Evolutionary conservation across 2,797 vertebrate genomes (phyloP).

Genomic region (Syndactyla subalaris): DNA sequence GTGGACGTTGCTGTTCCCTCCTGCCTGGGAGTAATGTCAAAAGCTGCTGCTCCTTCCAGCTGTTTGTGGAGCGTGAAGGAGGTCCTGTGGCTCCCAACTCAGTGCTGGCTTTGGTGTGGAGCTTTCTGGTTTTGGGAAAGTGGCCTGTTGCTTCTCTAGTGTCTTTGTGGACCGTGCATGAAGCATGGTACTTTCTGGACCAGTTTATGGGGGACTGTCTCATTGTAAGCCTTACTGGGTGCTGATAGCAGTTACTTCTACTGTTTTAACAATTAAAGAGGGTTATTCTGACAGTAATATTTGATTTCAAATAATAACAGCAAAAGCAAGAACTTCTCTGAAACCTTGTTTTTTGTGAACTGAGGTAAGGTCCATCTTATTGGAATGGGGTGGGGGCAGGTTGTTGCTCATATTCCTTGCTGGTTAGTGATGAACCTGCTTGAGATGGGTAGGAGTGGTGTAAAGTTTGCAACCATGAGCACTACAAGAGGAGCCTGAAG

Average conservation of each 20-base stretch:
- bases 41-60: background rate
- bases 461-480: too few species aligned
- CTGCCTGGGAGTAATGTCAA: background rate
- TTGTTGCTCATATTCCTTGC: background rate
- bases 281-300: background rate
- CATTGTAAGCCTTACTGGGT: background rate
- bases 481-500: background rate
- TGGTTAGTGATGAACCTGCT: background rate
- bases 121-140: background rate
- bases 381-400: background rate
- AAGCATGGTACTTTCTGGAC: background rate
- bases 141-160: background rate
- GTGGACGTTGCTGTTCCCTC: background rate
- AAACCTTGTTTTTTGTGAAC: background rate
- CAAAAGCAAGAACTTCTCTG: background rate
- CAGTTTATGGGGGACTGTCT: background rate
- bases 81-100: background rate
- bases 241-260: background rate
- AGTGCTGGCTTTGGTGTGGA: background rate
- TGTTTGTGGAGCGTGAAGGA: fast-evolving
- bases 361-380: background rate
- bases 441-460: background rate
- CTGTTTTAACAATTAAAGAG: background rate
- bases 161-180: background rate
- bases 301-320: background rate